Conservation (phyloP, 2,888 invertebrate genomes). For the Aphidius colemani region DNA sequence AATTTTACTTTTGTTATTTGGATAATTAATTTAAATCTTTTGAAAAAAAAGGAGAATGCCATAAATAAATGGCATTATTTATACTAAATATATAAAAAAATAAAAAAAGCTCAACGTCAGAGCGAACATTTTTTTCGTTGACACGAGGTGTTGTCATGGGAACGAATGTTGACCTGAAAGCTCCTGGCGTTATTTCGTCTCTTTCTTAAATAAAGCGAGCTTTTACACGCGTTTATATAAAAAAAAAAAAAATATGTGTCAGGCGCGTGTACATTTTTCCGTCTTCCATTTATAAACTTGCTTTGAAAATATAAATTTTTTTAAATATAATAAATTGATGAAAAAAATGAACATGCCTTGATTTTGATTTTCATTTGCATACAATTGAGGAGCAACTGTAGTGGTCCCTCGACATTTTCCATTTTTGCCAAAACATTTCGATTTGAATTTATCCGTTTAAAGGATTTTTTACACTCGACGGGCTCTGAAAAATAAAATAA, state of each 20-base stretch:
- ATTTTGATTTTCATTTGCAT: conserved; percentile 67
- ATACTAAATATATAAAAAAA: too few relatives aligned
- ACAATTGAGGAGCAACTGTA: conserved; percentile 67
- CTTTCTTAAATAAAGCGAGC: not conserved
- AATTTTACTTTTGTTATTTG: too few relatives aligned
- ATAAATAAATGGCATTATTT: too few relatives aligned
- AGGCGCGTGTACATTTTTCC: conserved; percentile 13
- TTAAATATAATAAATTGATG: too few relatives aligned
- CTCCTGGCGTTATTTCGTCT: conserved; percentile 21
- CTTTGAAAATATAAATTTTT: too few relatives aligned
- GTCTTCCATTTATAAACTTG: conserved; percentile 28
- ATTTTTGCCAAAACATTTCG: conserved; percentile 65
- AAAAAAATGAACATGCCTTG: conserved; percentile 59
- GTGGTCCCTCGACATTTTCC: conserved; percentile 66
- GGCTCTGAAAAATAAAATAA: conserved; percentile 41
- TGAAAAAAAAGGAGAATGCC: too few relatives aligned
- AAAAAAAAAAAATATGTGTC: conserved; percentile 12
- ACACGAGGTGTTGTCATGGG: conserved; percentile 46
- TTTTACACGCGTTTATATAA: conserved; percentile 27
- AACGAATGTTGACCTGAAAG: conserved; percentile 55
- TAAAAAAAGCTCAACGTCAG: not conserved
- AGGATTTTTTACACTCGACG: conserved; percentile 22
- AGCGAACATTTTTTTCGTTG: conserved; percentile 23
- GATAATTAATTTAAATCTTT: too few relatives aligned
- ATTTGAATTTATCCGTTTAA: too few relatives aligned